Conservation (phyloP, 2,888 invertebrate genomes). For the Hydraecia micacea region DNA sequence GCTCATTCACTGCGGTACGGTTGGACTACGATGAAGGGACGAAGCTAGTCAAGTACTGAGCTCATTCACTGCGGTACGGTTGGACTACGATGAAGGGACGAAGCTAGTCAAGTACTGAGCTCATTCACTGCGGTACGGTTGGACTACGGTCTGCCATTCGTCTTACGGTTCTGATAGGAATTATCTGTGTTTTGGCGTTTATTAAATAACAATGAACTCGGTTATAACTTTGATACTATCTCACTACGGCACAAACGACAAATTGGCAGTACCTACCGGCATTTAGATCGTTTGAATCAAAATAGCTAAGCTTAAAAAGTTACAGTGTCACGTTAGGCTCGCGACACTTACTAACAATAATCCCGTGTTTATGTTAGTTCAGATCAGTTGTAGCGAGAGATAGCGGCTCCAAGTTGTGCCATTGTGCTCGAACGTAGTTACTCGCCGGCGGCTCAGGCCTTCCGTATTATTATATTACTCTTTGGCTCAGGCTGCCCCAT, state of each 20-base stretch:
- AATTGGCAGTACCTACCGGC: not conserved
- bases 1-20: too few relatives aligned
- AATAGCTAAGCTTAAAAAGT: not conserved
- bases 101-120: slow-evolving; percentile 1
- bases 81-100: too few relatives aligned
- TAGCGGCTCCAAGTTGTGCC: slow-evolving; percentile 5
- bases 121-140: not conserved
- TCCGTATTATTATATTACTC: too few relatives aligned
- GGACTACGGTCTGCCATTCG: not conserved
- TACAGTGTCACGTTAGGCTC: not conserved
- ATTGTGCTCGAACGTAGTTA: slow-evolving; percentile 26
- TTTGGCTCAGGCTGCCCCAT: slow-evolving; percentile 15
- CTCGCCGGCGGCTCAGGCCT: slow-evolving; percentile 17
- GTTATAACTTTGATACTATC: not conserved
- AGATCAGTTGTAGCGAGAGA: slow-evolving; percentile 5
- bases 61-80: not conserved
- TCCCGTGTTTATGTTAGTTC: slow-evolving; percentile 12
- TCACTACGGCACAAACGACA: not conserved
- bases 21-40: too few relatives aligned
- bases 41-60: slow-evolving; percentile 3
- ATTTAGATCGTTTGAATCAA: not conserved
- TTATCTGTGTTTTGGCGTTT: not conserved
- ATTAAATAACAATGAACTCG: slow-evolving; percentile 24
- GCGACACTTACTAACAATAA: not conserved
- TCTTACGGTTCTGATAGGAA: not conserved